These are phyloP conservation scores for Manis javanica DNA, from an alignment of 2,797 vertebrate species.

Conservation along the genomic window DNA sequence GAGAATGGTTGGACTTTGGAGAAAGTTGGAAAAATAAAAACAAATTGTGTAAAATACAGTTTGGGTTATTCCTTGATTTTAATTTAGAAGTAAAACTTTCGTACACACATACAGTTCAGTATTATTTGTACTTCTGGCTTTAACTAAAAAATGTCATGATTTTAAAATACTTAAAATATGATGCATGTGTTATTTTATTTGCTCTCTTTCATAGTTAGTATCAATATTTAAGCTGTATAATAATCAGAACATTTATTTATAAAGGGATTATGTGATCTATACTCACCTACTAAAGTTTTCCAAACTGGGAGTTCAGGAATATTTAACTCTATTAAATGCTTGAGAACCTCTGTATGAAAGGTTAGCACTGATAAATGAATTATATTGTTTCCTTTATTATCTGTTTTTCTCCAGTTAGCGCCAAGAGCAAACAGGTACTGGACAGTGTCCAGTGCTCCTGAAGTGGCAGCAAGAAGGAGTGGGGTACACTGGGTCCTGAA, in stretches of 20 bases:
- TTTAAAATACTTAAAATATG: constrained; percentile 44
- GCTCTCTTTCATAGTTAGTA: not conserved
- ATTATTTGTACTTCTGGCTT: constrained; percentile 42
- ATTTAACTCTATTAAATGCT: constrained; percentile 84
- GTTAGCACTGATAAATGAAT: constrained; percentile 88
- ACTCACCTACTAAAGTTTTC: constrained; percentile 88
- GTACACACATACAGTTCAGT: not conserved
- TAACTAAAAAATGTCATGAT: constrained; percentile 2
- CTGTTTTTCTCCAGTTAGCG: constrained; percentile 86
- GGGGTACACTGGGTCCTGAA: constrained; percentile 85
- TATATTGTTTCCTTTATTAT: constrained; percentile 86
- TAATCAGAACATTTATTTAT: constrained; percentile 12
- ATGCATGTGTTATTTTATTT: not conserved
- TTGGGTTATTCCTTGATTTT: not conserved
- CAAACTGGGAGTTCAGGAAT: constrained; percentile 87
- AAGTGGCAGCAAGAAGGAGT: constrained; percentile 86
- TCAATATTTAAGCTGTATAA: not conserved
- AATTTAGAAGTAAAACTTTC: constrained; percentile 55
- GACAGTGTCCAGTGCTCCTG: constrained; percentile 87
- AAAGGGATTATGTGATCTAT: not conserved
- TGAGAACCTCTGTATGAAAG: constrained; percentile 87
- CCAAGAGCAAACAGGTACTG: constrained; percentile 86
- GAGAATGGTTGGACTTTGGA: not conserved
- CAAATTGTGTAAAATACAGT: constrained; percentile 11
- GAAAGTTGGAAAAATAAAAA: constrained; percentile 52